Conservation (phyloP, 2,113 vertebrate species). For the Uropsilus gracilis region DNA sequence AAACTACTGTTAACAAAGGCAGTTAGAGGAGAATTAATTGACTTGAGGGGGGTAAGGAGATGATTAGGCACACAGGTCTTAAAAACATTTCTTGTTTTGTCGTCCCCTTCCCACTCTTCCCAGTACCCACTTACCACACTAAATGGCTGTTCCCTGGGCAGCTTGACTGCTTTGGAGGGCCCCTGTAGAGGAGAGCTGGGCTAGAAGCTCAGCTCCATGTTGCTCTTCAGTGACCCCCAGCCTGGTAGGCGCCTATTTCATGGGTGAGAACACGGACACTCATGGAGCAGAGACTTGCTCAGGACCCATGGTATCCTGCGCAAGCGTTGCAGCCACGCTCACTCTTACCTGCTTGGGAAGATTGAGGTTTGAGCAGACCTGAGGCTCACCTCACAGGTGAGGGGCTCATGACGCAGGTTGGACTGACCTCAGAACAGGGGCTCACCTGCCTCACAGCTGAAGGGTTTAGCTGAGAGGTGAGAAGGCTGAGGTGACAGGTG, state of each 20-base stretch:
- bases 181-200: background rate
- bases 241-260: too few species aligned
- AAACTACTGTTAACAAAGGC: slow-evolving; percentile 58
- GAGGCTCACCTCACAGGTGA: background rate
- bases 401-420: too few species aligned
- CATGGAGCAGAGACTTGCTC: background rate
- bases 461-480: too few species aligned
- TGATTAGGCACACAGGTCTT: background rate
- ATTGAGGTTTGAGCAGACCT: background rate
- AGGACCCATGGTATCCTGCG: too few species aligned
- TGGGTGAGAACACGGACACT: too few species aligned
- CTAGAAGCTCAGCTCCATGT: accelerated
- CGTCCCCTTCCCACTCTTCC: accelerated
- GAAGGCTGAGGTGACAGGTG: too few species aligned
- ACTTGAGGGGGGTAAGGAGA: background rate
- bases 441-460: too few species aligned
- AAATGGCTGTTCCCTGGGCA: background rate
- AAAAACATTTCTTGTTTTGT: background rate
- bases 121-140: accelerated
- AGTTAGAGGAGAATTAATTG: slow-evolving; percentile 50
- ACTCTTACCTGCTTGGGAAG: too few species aligned
- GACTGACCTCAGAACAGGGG: background rate
- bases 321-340: too few species aligned
- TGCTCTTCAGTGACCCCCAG: background rate
- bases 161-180: background rate